A percentile compares a stretch with the other conserved stretches of the same genome.
Evolutionary conservation across 1,140 invertebrate genomes (phyloP).

Genomic region (Calephelis nemesis): DNA sequence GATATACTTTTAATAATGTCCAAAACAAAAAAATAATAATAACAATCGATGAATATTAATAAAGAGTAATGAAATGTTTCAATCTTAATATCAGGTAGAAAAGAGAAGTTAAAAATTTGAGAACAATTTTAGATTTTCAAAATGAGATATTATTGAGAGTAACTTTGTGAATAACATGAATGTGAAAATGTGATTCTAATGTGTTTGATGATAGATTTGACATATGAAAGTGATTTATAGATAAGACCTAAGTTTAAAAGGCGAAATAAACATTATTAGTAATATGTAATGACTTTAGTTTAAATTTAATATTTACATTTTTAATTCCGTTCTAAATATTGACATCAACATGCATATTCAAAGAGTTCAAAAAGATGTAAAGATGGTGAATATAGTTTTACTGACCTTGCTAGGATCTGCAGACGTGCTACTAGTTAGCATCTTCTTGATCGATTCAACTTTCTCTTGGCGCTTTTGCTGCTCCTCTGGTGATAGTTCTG

Average conservation of each 20-base stretch:
- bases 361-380: not conserved
- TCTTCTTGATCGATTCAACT: conserved; percentile 94
- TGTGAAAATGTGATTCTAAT: too few relatives aligned
- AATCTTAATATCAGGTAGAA: too few relatives aligned
- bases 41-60: not conserved
- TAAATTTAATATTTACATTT: not conserved
- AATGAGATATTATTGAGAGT: too few relatives aligned
- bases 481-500: conserved; percentile 90
- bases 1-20: not conserved
- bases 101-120: too few relatives aligned
- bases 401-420: conserved; percentile 75
- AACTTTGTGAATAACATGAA: too few relatives aligned
- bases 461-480: conserved; percentile 90
- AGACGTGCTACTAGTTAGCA: conserved; percentile 85
- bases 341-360: not conserved
- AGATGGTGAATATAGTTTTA: not conserved
- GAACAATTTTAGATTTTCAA: too few relatives aligned
- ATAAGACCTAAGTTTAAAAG: not conserved
- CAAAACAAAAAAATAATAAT: not conserved
- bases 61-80: not conserved
- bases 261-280: not conserved
- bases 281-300: not conserved
- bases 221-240: too few relatives aligned
- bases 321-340: not conserved
- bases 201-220: too few relatives aligned